Evolutionary conservation across 2,113 vertebrate species (phyloP).

Genomic region (Piprites chloris): DNA sequence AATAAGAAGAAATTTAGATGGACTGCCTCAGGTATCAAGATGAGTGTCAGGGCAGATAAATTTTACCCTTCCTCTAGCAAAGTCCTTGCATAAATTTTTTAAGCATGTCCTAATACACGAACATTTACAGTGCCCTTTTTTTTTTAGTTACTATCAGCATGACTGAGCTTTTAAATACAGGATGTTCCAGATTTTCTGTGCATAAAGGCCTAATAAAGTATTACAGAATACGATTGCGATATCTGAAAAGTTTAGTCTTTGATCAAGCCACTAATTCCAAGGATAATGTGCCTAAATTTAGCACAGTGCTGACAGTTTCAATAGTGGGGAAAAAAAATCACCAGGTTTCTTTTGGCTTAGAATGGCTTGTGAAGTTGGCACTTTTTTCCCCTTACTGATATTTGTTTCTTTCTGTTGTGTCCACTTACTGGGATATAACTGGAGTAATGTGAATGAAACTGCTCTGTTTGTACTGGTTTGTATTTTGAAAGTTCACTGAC

Average conservation of each 20-base stretch:
- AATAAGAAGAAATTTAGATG: not conserved
- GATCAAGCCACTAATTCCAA: constrained; percentile 21
- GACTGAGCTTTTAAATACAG: not conserved
- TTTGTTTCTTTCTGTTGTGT: not conserved
- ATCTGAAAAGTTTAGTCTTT: constrained; percentile 5
- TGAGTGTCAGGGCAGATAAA: not conserved
- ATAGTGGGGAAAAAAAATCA: not conserved
- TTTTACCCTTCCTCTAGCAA: not conserved
- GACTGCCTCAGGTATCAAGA: not conserved
- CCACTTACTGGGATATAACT: not conserved
- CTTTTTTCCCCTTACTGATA: not conserved
- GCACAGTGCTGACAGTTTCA: not conserved
- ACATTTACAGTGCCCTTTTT: not conserved
- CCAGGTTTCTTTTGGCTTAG: not conserved
- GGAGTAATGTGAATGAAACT: not conserved
- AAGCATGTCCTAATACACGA: not conserved
- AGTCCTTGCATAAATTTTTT: not conserved
- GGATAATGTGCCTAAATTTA: not conserved
- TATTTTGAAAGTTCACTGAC: not conserved
- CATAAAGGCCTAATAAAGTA: not conserved
- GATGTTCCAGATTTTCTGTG: not conserved
- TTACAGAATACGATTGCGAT: not conserved
- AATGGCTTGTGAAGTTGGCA: not conserved
- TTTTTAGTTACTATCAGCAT: not conserved
- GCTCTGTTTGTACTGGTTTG: not conserved